Percentiles rank a stretch among this genome's conserved stretches.
phyloP scores from a whole-genome alignment of 2,888 invertebrate species.

The Chrysolina haemoptera region DNA sequence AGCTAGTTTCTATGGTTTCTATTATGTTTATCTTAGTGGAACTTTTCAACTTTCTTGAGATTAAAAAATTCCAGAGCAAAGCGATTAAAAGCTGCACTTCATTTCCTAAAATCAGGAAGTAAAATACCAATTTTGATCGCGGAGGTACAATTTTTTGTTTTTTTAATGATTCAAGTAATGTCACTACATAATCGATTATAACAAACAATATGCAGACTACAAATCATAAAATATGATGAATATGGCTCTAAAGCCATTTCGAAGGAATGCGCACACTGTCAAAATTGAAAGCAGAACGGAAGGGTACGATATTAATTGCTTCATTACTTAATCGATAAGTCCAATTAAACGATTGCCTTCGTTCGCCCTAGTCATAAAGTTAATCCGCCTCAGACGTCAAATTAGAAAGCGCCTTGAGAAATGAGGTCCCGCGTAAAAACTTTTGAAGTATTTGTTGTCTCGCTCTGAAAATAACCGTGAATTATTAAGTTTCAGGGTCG shows the following conservation, averaged over 20 bases:
- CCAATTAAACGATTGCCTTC: constrained; percentile 19
- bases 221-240: constrained; percentile 21
- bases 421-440: constrained; percentile 6
- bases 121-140: too few relatives aligned
- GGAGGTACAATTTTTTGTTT: neutral
- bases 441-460: constrained; percentile 18
- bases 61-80: too few relatives aligned
- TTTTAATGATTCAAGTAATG: neutral
- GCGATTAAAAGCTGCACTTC: too few relatives aligned
- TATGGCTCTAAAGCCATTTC: constrained; percentile 21
- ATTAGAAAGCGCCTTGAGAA: constrained; percentile 13
- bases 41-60: too few relatives aligned
- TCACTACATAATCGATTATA: neutral
- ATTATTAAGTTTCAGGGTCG: neutral
- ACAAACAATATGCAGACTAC: neutral
- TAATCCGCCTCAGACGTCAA: constrained; percentile 12
- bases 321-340: constrained; percentile 35
- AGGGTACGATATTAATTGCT: constrained; percentile 33
- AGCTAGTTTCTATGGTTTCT: too few relatives aligned
- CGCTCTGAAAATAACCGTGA: constrained; percentile 3
- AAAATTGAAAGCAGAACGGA: constrained; percentile 26
- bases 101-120: too few relatives aligned
- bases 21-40: too few relatives aligned
- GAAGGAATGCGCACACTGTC: constrained; percentile 21
- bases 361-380: constrained; percentile 6